Base-by-base conservation (phyloP, 2,113 vertebrate genomes). In the Tragulus kanchil region DNA sequence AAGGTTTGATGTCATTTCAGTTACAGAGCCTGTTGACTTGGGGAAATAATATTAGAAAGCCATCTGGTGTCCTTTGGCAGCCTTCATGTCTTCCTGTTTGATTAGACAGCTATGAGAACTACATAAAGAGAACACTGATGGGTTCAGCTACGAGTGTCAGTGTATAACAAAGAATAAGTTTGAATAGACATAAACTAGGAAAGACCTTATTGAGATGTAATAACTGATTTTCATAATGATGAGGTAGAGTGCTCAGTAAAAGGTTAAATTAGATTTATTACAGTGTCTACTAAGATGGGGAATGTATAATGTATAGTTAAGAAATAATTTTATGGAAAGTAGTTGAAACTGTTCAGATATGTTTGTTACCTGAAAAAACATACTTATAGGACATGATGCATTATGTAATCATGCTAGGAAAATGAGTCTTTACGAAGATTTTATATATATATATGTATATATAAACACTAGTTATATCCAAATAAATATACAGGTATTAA, bases 211-310 rank as follows among this genome's bases (percentile, higher is more conserved):
- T 84, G 65, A 62, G 65, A 84, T 65, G 19, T 48, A 45, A 50
- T 73, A 82, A 50, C 65, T 23, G 54, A 59, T 85, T 67, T 61
- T 59, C 23, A 50, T 45, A 87, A 23, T 45, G 25, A 54, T 95
- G 31, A 45, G 45, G 14, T 91, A 19, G 85, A 91, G 6, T 69
- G 5, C 4, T 91, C 45, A 91, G 7, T 36, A 65, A 83, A 85
- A 94, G 14, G 21, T 90, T 84, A 90, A 90, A 61, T 86, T 86
- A n/a, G n/a, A 87, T 50, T 73, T 6, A 92, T 73, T 69, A 73
- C 17, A 78, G 17, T 81, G 14, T 71, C 21, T 73, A 36, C 52
- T 48, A 58, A 92, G 75, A 56, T 92, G 56, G 31, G 21, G 50
- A 81, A 64, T 31, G 1, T 62, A 21, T 86, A 86, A 67, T 78